phyloP scores from a whole-genome alignment of 2,888 invertebrate species.

The Pachydiplax longipennis region DNA sequence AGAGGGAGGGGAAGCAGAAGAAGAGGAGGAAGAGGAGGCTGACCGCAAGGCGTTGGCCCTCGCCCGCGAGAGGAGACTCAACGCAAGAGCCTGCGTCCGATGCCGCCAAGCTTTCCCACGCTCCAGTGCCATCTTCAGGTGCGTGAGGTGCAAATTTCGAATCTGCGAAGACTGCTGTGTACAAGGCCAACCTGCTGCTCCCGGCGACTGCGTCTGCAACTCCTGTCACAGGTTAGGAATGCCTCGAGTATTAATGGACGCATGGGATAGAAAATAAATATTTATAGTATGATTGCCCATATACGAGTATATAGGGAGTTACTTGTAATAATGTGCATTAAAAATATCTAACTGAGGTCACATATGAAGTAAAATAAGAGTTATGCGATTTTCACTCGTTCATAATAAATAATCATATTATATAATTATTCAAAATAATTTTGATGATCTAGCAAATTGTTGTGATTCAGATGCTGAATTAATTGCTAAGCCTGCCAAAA shows the following conservation, averaged over 20 bases:
- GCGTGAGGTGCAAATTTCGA: conserved; percentile 29
- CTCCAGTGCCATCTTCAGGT: background rate
- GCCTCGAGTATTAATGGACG: too few species aligned
- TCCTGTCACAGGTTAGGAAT: conserved; percentile 30
- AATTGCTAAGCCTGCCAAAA: too few species aligned
- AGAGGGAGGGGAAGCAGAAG: conserved; percentile 1
- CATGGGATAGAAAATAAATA: background rate
- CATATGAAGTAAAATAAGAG: too few species aligned
- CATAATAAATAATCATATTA: too few species aligned
- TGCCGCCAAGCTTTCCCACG: conserved; percentile 39
- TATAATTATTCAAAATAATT: too few species aligned
- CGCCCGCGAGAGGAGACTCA: conserved; percentile 16
- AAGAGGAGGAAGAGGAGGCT: conserved; percentile 25
- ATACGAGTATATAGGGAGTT: too few species aligned
- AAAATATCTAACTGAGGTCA: too few species aligned
- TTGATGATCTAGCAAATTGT: too few species aligned
- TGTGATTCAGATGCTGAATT: too few species aligned
- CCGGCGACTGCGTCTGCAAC: conserved; percentile 23
- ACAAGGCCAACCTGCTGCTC: background rate
- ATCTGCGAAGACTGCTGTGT: conserved; percentile 46
- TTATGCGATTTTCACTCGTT: too few species aligned
- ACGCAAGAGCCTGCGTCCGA: conserved; percentile 35
- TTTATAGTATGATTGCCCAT: background rate
- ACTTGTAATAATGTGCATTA: too few species aligned
- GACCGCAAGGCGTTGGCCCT: conserved; percentile 24